These are phyloP conservation scores for Sceloporus undulatus DNA, from an alignment of 2,113 vertebrate species.

Conservation along the genomic window DNA sequence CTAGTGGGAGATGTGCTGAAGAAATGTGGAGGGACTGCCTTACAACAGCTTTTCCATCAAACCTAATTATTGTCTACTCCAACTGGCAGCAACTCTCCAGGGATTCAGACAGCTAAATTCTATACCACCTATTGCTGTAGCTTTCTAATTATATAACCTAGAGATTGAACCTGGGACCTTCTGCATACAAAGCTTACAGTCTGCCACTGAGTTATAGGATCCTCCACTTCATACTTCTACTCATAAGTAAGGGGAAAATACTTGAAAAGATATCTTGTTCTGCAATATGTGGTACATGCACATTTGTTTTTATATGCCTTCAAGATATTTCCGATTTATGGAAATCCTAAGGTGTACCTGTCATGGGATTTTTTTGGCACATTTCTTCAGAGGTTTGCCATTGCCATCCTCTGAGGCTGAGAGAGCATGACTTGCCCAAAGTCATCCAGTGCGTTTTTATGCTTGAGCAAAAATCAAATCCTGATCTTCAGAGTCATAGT, in stretches of 20 bases:
- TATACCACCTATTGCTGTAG: neutral
- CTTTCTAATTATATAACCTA: neutral
- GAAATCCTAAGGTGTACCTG: too few species aligned
- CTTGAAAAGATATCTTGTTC: neutral
- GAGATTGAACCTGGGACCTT: neutral
- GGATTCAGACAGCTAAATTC: neutral
- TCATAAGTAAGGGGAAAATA: neutral
- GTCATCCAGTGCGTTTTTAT: too few species aligned
- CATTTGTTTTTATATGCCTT: too few species aligned
- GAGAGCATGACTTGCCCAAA: too few species aligned
- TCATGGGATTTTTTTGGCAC: too few species aligned
- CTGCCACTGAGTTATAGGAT: neutral
- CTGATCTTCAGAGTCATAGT: too few species aligned
- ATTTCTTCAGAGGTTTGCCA: too few species aligned
- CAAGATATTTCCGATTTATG: too few species aligned
- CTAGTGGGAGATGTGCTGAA: neutral
- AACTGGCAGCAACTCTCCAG: neutral
- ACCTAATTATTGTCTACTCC: neutral
- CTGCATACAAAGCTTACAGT: neutral
- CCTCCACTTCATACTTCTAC: neutral
- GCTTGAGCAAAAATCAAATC: too few species aligned
- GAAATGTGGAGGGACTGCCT: neutral
- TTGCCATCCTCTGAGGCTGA: too few species aligned
- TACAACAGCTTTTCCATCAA: neutral
- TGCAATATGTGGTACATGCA: neutral